A percentile compares a stretch with the other conserved stretches of the same genome.
These are phyloP conservation scores for Zaprionus camerounensis DNA, from an alignment of 1,140 invertebrate species.

Conservation along the genomic window DNA sequence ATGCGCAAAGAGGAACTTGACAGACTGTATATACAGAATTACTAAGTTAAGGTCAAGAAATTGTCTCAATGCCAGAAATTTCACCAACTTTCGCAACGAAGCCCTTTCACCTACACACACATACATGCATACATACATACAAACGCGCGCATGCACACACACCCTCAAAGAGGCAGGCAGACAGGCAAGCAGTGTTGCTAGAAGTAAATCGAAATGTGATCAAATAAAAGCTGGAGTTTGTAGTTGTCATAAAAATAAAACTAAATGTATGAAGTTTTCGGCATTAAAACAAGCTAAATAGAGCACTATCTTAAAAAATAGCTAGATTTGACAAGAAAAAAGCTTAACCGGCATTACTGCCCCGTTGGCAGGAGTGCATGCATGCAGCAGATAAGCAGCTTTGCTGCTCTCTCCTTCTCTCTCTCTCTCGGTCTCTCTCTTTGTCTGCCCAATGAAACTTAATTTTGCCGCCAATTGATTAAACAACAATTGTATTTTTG, in stretches of 20 bases:
- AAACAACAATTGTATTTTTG: constrained; percentile 42
- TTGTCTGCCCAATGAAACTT: not conserved
- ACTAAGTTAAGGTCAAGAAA: constrained; percentile 31
- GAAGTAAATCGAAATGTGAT: too few species aligned
- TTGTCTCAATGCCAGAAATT: constrained; percentile 27
- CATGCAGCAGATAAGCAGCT: constrained; percentile 1
- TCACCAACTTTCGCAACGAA: constrained; percentile 17
- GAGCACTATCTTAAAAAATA: too few species aligned
- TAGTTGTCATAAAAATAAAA: too few species aligned
- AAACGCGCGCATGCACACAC: constrained; percentile 9
- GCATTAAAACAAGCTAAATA: too few species aligned
- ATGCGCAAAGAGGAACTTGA: constrained; percentile 16
- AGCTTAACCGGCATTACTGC: too few species aligned
- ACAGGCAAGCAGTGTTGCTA: not conserved
- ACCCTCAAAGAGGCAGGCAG: not conserved
- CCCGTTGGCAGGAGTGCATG: not conserved
- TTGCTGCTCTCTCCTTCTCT: not conserved
- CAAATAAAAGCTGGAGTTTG: too few species aligned
- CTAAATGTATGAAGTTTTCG: too few species aligned
- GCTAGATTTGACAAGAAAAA: too few species aligned
- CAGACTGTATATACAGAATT: not conserved
- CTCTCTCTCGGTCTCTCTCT: not conserved
- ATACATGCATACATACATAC: not conserved
- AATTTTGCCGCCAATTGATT: constrained; percentile 35
- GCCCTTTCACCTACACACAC: constrained; percentile 9